Conservation (phyloP, 2,113 vertebrate genomes). For the Eurystomus gularis region DNA sequence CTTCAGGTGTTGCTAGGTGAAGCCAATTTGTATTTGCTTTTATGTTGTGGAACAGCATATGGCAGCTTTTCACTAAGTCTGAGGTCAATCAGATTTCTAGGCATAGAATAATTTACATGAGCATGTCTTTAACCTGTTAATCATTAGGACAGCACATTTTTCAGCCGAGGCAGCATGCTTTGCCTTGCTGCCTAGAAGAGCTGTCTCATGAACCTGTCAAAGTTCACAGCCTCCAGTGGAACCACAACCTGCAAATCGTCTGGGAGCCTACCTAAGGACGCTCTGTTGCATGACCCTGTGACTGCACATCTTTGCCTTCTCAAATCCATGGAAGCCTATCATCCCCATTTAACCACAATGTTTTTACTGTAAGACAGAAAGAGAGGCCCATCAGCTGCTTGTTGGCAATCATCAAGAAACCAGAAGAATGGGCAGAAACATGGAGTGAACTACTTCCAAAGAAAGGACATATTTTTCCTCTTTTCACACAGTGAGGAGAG, state of each 20-base stretch:
- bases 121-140: neutral
- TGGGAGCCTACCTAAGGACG: neutral
- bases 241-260: neutral
- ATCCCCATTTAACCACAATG: neutral
- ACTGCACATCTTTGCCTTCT: neutral
- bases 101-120: neutral
- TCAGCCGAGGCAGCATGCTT: neutral
- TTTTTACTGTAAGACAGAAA: neutral
- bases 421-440: neutral
- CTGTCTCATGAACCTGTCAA: neutral
- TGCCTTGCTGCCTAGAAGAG: neutral
- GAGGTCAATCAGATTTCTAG: neutral
- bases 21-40: neutral
- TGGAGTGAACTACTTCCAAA: neutral
- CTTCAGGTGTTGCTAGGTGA: neutral
- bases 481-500: neutral
- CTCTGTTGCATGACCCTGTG: neutral
- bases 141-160: neutral
- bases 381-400: neutral
- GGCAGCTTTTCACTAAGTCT: neutral
- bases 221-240: neutral
- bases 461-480: neutral
- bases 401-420: neutral
- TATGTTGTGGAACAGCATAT: neutral
- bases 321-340: neutral